Base-by-base conservation (phyloP, 2,888 invertebrate species). In the Megalurothrips usitatus region DNA sequence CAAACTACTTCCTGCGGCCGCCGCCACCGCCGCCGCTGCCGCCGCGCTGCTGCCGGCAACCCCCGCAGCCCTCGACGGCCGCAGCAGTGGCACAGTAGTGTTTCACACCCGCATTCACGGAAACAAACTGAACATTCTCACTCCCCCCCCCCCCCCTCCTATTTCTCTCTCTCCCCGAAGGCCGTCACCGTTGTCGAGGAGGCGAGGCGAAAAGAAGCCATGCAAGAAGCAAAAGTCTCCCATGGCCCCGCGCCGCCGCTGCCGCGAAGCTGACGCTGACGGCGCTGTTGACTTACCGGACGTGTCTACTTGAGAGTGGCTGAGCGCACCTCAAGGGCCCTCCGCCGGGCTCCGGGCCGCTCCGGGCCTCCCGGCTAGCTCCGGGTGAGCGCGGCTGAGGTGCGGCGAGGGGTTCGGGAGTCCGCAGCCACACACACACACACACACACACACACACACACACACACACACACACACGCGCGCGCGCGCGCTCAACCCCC, bases 231-330 rank as follows among this genome's bases (percentile, higher is more conserved):
- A 52, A 52, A n/a, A 52, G 52, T 58, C 58, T 58, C 68, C 68
- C 68, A 23, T 19, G 68, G 68, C 68, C 68, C 68, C 10, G n/a
- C 11, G 68, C 68, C 23, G 4, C 63, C 63, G 23, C n/a, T 17
- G 23, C 68, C 68, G 23, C n/a, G 10, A n/a, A 23, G 23, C 68
- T 52, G n/a, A n/a, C n/a, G 34, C 34, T 43, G 34, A 43, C 34
- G 34, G 58, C 58, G 17, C 14, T 58, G 58, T 58, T 58, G 58
- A 58, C 58, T 58, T 58, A 58, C 68, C 68, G 68, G 68, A 75
- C 68, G 68, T 26, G 68, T 26, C 68, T 26, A 11, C 68, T 75
- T 26, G 68, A 75, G 23, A 26, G 26, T 26, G 68, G 68, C 68
- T 26, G 68, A 75, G 6, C 68, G 68, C 68, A 26, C 26, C 68